Conservation (phyloP, 2,888 invertebrate genomes). For the Ditula angustiorana region DNA sequence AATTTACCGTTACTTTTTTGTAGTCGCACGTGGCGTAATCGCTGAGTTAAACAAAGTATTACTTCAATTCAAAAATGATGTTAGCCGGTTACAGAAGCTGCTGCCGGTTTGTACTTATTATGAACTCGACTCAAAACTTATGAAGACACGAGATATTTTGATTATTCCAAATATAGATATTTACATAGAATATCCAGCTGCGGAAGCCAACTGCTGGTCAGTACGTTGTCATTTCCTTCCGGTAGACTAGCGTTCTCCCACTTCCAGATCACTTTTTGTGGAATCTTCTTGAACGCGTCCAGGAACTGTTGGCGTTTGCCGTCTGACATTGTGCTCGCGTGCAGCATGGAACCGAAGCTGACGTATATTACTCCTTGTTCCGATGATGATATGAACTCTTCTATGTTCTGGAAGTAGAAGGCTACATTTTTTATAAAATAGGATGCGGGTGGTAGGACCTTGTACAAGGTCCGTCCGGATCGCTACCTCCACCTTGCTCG, state of each 20-base stretch:
- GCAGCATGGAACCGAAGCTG: conserved; percentile 90
- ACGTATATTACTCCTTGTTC: conserved; percentile 88
- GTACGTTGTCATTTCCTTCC: conserved; percentile 84
- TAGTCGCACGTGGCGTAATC: too few species aligned
- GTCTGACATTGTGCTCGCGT: conserved; percentile 85
- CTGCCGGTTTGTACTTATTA: too few species aligned
- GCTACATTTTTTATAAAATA: too few species aligned
- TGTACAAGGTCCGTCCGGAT: too few species aligned
- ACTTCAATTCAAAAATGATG: too few species aligned
- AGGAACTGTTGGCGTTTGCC: conserved; percentile 85
- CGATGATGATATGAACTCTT: conserved; percentile 86
- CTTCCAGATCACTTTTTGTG: conserved; percentile 90
- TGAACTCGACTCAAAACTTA: too few species aligned
- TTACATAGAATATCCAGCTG: conserved; percentile 89
- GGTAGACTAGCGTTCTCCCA: conserved; percentile 87
- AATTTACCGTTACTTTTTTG: too few species aligned
- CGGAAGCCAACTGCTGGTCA: conserved; percentile 87
- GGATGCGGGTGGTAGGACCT: too few species aligned
- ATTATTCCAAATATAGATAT: conserved; percentile 55
- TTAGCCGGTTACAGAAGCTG: too few species aligned
- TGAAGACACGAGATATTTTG: not conserved
- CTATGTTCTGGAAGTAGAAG: conserved; percentile 80
- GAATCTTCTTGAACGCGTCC: conserved; percentile 85
- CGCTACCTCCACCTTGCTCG: too few species aligned
- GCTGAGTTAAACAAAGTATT: too few species aligned